Percentiles rank a stretch among this genome's conserved stretches.
These are phyloP conservation scores for Simalia tracyae DNA, from an alignment of 2,797 vertebrate genomes.

Conservation along the genomic window DNA sequence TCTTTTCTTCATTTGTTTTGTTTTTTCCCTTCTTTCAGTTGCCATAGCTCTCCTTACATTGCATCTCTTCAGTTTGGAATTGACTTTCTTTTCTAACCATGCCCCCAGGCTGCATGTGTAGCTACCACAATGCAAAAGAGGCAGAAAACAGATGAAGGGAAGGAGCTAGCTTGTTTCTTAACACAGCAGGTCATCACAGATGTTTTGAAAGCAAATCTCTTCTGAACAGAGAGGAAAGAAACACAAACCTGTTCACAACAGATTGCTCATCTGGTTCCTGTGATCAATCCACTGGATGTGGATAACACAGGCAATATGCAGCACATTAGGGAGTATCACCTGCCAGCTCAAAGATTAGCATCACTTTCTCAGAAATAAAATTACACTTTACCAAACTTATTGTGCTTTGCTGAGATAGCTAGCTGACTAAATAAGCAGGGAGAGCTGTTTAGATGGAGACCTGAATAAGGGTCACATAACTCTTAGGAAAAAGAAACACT, in stretches of 20 bases:
- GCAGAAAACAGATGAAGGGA: fast-evolving
- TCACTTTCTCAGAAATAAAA: slow-evolving; percentile 27
- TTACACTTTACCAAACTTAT: fast-evolving
- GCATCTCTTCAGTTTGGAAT: background rate
- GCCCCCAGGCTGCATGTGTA: background rate
- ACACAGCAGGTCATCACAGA: slow-evolving; percentile 48
- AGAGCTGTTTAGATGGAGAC: background rate
- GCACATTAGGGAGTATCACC: slow-evolving; percentile 54
- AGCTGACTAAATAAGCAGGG: background rate
- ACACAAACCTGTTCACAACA: slow-evolving; percentile 46
- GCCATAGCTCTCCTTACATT: background rate
- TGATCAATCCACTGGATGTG: slow-evolving; percentile 57
- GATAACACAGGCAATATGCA: slow-evolving; percentile 47
- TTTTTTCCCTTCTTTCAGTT: background rate
- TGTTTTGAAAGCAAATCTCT: slow-evolving; percentile 62
- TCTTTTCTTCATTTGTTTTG: background rate
- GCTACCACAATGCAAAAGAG: background rate
- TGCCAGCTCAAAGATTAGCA: slow-evolving; percentile 24
- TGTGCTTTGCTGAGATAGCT: background rate
- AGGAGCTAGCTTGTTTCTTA: slow-evolving; percentile 32
- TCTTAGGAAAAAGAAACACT: background rate
- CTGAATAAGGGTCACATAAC: background rate
- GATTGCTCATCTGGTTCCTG: slow-evolving; percentile 51
- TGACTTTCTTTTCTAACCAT: slow-evolving; percentile 5
- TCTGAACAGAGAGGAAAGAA: slow-evolving; percentile 23